Percentiles rank a stretch among this genome's conserved stretches.
Evolutionary conservation across 2,888 invertebrate species (phyloP).

Genomic region (Itoplectis maculator): DNA sequence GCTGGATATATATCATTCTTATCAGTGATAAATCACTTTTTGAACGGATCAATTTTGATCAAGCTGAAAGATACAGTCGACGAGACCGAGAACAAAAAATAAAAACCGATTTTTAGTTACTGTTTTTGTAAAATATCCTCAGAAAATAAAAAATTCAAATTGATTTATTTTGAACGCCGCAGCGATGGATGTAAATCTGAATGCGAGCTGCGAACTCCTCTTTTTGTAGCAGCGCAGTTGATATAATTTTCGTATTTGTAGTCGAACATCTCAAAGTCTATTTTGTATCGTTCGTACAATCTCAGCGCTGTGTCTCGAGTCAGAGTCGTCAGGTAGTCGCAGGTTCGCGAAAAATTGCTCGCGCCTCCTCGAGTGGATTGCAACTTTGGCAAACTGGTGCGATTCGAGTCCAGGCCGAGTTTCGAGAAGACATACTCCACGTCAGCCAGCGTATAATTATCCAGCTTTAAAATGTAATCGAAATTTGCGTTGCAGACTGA

Average conservation of each 20-base stretch:
- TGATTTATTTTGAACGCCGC: conserved; percentile 47
- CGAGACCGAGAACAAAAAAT: neutral
- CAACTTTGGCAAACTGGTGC: conserved; percentile 73
- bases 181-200: neutral
- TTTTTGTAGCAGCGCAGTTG: conserved; percentile 71
- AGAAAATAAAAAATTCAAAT: conserved; percentile 19
- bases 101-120: conserved; percentile 2
- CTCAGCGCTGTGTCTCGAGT: conserved; percentile 73
- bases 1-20: neutral
- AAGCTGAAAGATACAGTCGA: neutral
- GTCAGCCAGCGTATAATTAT: conserved; percentile 76
- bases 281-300: conserved; percentile 79
- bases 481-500: conserved; percentile 79
- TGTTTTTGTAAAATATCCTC: conserved; percentile 34
- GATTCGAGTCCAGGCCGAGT: conserved; percentile 68
- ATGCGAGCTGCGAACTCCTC: neutral
- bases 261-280: conserved; percentile 83
- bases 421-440: conserved; percentile 76
- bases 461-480: conserved; percentile 79
- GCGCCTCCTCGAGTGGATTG: conserved; percentile 75
- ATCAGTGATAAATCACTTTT: neutral
- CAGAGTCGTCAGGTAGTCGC: conserved; percentile 80
- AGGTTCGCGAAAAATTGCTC: conserved; percentile 77
- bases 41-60: neutral
- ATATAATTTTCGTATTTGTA: conserved; percentile 78